Percentiles rank a stretch among this genome's conserved stretches.
Conservation (phyloP, 2,797 vertebrate genomes). For the Pseudochromis fuscus region DNA sequence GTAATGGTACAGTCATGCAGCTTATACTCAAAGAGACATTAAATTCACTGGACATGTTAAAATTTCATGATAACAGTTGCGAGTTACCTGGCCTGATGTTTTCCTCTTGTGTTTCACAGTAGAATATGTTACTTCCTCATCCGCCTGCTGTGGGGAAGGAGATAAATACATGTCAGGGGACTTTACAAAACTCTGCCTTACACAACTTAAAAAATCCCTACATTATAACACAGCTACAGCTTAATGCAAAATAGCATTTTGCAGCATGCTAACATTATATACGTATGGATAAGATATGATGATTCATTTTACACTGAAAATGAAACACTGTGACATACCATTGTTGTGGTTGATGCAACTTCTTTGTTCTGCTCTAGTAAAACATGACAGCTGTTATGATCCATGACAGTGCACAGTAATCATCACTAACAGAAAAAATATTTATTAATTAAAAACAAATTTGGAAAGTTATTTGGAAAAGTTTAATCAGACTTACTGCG, state of each 20-base stretch:
- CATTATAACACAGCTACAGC: background rate
- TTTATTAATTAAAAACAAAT: background rate
- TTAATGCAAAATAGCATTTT: background rate
- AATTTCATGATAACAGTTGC: background rate
- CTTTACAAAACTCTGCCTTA: background rate
- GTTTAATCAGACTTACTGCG: constrained; percentile 38
- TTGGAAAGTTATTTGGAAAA: background rate
- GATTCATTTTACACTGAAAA: background rate
- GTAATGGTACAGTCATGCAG: background rate
- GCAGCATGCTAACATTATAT: background rate
- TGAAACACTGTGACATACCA: constrained; percentile 16
- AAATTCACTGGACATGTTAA: background rate
- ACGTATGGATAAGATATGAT: too few species aligned
- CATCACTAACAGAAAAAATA: background rate
- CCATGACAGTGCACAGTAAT: background rate
- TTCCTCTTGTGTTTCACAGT: background rate
- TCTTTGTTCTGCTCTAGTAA: constrained; percentile 28
- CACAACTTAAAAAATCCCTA: background rate
- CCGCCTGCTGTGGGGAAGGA: constrained; percentile 26
- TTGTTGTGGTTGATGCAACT: background rate
- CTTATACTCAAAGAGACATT: background rate
- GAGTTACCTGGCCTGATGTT: background rate
- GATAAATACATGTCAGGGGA: background rate
- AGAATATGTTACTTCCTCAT: constrained; percentile 22
- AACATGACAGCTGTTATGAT: constrained; percentile 5